Evolutionary conservation across 2,888 invertebrate species (phyloP).

Genomic region (Caenorhabditis virilis): DNA sequence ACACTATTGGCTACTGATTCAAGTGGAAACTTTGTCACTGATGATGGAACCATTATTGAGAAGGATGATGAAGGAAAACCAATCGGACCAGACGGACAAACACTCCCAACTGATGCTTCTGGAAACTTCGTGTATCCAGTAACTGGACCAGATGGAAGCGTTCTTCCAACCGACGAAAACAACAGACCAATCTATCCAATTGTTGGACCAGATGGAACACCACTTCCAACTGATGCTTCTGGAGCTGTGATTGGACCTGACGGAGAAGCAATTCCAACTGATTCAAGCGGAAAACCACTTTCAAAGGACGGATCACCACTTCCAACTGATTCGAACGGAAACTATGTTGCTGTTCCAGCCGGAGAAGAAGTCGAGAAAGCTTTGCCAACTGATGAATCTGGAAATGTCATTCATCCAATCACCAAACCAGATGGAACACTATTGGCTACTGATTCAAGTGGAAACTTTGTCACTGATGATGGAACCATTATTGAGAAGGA

Average conservation of each 20-base stretch:
- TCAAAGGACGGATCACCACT: constrained; percentile 23
- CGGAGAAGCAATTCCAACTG: constrained; percentile 27
- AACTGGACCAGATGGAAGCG: constrained; percentile 34
- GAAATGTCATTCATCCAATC: constrained; percentile 21
- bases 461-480: constrained; percentile 26
- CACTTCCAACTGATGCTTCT: constrained; percentile 36
- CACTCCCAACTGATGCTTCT: constrained; percentile 33
- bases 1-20: constrained; percentile 32
- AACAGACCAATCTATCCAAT: constrained; percentile 31
- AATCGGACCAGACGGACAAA: constrained; percentile 36
- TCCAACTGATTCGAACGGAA: constrained; percentile 35
- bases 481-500: constrained; percentile 19
- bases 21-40: constrained; percentile 25
- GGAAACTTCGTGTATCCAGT: too few relatives aligned
- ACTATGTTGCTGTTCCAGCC: background rate
- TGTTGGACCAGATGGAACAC: constrained; percentile 20
- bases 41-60: constrained; percentile 21
- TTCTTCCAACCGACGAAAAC: constrained; percentile 41
- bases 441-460: constrained; percentile 31
- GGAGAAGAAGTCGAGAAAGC: background rate
- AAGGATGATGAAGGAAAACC: constrained; percentile 23
- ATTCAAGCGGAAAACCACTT: too few relatives aligned
- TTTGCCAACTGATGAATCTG: constrained; percentile 41
- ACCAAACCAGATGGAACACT: constrained; percentile 14
- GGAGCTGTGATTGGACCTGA: too few relatives aligned